A percentile compares a stretch with the other conserved stretches of the same genome.
phyloP scores from a whole-genome alignment of 92 coral and sea anemone species.

The Heteractis magnifica region DNA sequence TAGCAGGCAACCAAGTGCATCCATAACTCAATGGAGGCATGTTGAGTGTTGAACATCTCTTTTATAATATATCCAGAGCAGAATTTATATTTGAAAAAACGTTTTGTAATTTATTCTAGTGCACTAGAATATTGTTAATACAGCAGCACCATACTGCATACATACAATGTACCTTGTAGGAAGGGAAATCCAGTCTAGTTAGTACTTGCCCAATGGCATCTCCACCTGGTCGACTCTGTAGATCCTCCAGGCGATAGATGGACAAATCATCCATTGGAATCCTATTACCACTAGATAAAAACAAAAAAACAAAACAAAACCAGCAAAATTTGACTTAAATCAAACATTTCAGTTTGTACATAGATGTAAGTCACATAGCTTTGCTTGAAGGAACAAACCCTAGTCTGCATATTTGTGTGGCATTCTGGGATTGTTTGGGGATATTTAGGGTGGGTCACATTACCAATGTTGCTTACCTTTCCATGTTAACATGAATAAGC shows the following conservation, averaged over 20 bases:
- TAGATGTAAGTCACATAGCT: too few species aligned
- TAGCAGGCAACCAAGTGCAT: too few species aligned
- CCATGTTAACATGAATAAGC: constrained; percentile 63
- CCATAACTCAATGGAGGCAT: too few species aligned
- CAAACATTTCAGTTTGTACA: too few species aligned
- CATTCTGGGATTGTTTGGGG: not conserved
- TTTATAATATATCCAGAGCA: too few species aligned
- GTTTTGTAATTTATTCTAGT: too few species aligned
- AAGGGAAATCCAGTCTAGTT: constrained; percentile 68
- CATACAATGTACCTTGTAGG: constrained; percentile 63
- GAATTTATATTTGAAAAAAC: too few species aligned
- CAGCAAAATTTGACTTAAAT: too few species aligned
- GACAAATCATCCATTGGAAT: constrained; percentile 77
- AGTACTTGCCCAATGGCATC: constrained; percentile 54
- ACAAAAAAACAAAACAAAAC: not conserved
- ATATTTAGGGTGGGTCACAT: not conserved
- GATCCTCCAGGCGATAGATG: constrained; percentile 76
- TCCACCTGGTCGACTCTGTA: constrained; percentile 62
- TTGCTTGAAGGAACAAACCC: too few species aligned
- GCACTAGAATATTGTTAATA: too few species aligned
- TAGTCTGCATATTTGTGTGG: not conserved
- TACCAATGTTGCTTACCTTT: constrained; percentile 41
- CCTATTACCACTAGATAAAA: constrained; percentile 44
- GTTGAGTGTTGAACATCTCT: too few species aligned
- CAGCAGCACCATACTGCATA: too few species aligned